phyloP scores from a whole-genome alignment of 2,797 vertebrate genomes.

The Onychomys leucogaster region DNA sequence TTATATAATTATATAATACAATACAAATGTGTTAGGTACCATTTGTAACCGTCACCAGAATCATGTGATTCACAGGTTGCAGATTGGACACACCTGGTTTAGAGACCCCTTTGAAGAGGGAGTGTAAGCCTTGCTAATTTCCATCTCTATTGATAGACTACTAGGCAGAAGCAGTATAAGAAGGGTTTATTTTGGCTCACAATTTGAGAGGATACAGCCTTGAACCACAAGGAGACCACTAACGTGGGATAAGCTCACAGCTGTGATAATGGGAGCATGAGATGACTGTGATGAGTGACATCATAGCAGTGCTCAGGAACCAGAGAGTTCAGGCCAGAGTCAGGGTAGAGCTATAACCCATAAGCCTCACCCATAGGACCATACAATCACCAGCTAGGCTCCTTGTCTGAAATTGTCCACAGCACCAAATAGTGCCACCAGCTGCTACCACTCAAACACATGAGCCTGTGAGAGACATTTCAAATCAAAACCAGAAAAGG shows the following conservation, averaged over 20 bases:
- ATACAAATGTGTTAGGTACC: background rate
- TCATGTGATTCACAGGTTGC: background rate
- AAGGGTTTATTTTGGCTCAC: background rate
- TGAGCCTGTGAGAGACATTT: background rate
- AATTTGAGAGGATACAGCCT: background rate
- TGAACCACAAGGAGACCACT: background rate
- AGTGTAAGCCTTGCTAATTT: background rate
- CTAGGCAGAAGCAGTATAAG: background rate
- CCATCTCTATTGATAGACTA: background rate
- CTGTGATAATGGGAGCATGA: background rate
- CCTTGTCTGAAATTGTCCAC: background rate
- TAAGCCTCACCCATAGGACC: too few relatives aligned
- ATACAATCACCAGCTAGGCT: background rate
- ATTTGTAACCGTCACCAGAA: background rate
- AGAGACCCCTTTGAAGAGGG: background rate
- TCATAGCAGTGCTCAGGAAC: background rate
- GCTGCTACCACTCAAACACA: background rate
- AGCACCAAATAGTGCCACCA: background rate
- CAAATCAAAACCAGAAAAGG: background rate
- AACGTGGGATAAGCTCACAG: background rate
- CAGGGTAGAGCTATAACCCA: background rate
- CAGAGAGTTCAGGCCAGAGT: background rate
- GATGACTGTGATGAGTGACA: background rate
- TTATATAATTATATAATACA: background rate
- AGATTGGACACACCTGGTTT: too few relatives aligned